Percentiles rank a stretch among this genome's conserved stretches.
These are phyloP conservation scores for Acanthopleura granulata DNA, from an alignment of 2,888 invertebrate species.

Conservation along the genomic window DNA sequence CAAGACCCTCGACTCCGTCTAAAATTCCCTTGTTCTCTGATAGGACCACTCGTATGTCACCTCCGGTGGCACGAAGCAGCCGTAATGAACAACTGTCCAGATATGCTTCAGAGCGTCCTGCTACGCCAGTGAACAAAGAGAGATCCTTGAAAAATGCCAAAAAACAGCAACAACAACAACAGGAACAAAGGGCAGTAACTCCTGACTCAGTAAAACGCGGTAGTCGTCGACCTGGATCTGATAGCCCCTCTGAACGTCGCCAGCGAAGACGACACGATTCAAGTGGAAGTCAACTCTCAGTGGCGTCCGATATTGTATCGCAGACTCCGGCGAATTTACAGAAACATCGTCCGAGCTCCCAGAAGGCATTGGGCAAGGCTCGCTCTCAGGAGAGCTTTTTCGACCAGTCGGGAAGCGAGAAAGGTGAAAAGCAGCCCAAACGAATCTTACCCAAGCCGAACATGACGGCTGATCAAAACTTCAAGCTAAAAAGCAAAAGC, in stretches of 20 bases:
- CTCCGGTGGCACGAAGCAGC: not conserved
- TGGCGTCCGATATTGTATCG: slow-evolving; percentile 34
- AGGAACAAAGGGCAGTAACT: not conserved
- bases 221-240: slow-evolving; percentile 1
- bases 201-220: not conserved
- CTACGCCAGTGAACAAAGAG: not conserved
- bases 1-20: not conserved
- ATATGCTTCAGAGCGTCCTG: not conserved
- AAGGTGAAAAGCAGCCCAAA: slow-evolving; percentile 41
- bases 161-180: not conserved
- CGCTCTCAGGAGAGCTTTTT: slow-evolving; percentile 56
- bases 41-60: too few relatives aligned
- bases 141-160: not conserved
- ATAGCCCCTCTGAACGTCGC: not conserved
- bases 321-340: slow-evolving; percentile 32
- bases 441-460: slow-evolving; percentile 51
- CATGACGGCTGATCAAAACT: slow-evolving; percentile 31
- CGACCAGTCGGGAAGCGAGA: slow-evolving; percentile 24
- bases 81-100: not conserved
- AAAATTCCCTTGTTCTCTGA: not conserved
- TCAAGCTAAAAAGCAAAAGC: slow-evolving; percentile 55
- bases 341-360: slow-evolving; percentile 17
- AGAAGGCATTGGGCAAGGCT: slow-evolving; percentile 31
- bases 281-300: slow-evolving; percentile 34
- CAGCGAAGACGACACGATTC: slow-evolving; percentile 26